Conservation (phyloP, 2,113 vertebrate genomes). For the Burhinus oedicnemus region DNA sequence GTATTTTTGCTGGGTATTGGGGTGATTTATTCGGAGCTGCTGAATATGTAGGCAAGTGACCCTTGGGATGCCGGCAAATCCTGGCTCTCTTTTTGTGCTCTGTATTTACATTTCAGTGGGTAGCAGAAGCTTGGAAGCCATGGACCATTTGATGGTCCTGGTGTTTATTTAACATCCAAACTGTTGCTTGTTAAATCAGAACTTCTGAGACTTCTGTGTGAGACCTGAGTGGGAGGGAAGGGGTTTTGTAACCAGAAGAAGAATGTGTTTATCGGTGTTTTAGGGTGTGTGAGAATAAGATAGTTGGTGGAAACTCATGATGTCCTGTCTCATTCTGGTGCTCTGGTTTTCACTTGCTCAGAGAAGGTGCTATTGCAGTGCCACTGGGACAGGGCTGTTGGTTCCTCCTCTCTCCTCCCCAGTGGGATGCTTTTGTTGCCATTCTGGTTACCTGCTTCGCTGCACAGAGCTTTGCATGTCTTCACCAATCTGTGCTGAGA, state of each 20-base stretch:
- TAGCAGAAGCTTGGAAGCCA: conserved; percentile 1
- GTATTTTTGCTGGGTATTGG: not conserved
- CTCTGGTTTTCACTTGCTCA: not conserved
- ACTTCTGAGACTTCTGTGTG: conserved; percentile 43
- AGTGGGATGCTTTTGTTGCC: not conserved
- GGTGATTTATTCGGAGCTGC: not conserved
- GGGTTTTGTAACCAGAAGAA: conserved; percentile 39
- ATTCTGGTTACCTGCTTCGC: not conserved
- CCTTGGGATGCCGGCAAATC: not conserved
- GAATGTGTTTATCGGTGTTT: not conserved
- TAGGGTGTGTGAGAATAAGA: not conserved
- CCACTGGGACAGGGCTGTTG: not conserved
- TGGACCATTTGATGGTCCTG: conserved; percentile 20
- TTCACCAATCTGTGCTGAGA: not conserved
- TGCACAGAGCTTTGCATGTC: not conserved
- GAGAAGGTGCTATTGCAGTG: not conserved
- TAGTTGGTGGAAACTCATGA: not conserved
- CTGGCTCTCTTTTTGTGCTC: not conserved
- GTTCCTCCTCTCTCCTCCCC: not conserved
- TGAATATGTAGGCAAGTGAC: not conserved
- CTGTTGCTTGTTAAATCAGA: conserved; percentile 27
- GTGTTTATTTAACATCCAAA: conserved; percentile 54
- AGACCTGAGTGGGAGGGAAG: conserved; percentile 55
- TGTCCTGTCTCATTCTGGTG: not conserved
- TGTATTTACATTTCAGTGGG: conserved; percentile 45